phyloP scores from a whole-genome alignment of 2,888 invertebrate genomes.

The Hedychridium roseum region DNA sequence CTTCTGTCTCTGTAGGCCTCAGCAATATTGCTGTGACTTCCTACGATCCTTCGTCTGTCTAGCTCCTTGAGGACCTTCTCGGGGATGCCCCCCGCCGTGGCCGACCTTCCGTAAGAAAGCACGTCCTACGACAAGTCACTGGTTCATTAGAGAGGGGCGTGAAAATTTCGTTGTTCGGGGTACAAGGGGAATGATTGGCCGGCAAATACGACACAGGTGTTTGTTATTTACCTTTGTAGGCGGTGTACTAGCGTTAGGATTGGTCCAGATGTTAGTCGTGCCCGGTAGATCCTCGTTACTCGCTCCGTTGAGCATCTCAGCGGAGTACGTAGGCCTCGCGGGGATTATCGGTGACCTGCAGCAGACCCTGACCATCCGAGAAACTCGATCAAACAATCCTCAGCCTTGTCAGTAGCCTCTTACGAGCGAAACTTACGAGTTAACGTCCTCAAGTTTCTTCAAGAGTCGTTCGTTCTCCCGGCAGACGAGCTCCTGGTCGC shows the following conservation, averaged over 20 bases:
- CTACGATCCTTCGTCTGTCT: slow-evolving; percentile 71
- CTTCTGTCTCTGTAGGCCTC: slow-evolving; percentile 57
- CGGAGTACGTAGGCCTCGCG: slow-evolving; percentile 77
- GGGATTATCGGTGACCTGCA: slow-evolving; percentile 84
- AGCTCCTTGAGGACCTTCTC: slow-evolving; percentile 74
- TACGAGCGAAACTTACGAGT: slow-evolving; percentile 73
- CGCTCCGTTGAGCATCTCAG: slow-evolving; percentile 61
- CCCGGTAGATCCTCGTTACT: slow-evolving; percentile 51
- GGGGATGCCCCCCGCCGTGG: slow-evolving; percentile 67
- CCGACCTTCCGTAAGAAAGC: too few species aligned
- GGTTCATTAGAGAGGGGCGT: too few species aligned
- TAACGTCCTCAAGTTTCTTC: slow-evolving; percentile 88
- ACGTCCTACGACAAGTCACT: too few species aligned
- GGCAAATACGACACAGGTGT: too few species aligned
- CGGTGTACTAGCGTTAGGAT: slow-evolving; percentile 68
- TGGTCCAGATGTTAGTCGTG: slow-evolving; percentile 76
- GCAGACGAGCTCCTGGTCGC: slow-evolving; percentile 90
- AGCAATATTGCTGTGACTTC: slow-evolving; percentile 63
- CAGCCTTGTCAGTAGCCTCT: too few species aligned
- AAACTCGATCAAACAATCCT: too few species aligned
- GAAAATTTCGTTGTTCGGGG: too few species aligned
- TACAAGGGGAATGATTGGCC: too few species aligned
- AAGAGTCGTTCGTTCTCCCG: slow-evolving; percentile 89
- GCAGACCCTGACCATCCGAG: slow-evolving; percentile 80
- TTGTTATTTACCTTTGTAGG: too few species aligned